Base-by-base conservation (phyloP, 2,113 vertebrate genomes). In the Apaloderma vittatum region DNA sequence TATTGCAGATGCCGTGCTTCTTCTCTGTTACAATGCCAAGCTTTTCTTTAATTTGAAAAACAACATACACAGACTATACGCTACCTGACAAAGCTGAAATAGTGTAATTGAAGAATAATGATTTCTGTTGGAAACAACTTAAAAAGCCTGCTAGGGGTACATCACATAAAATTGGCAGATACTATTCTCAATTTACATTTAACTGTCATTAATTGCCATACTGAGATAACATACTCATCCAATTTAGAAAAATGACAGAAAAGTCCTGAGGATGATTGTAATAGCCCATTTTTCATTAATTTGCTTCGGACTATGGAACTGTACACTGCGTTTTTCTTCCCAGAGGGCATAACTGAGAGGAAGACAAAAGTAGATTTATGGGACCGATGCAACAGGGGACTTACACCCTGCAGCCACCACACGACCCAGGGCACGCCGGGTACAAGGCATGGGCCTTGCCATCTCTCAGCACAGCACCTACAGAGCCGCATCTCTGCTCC, bases 11-110 rank as follows among this genome's bases (percentile, higher is more conserved):
- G 51, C 82, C 23, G 3, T 26, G 52, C 52, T 90, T 94, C 71
- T 93, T 83, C 59, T 12, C 58, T 62, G 55, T 62, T 88, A 32
- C 12, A 36, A 80, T 16, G 82, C 85, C 82, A 90, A 59, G 58
- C 49, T 73, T 85, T 85, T 68, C 45, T 65, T 73, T 67, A 43
- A 63, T 57, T 61, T 88, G 93, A 77, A 88, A 79, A 90, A 55
- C 59, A 91, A 49, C 51, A 45, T n/a, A 10, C 46, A 54, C 7
- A 40, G 59, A 72, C 86, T 90, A 68, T 74, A 61, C n/a, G 22
- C 26, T 66, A 43, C 20, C 45, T 75, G 80, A 87, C 57, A 89
- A 86, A 88, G 51, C 67, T 68, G 51, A 61, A 88, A n/a, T 5
- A n/a, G 13, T n/a, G 27, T 70, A 83, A 80, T 22, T 92, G 43